Percentiles rank a stretch among this genome's conserved stretches.
Evolutionary conservation across 2,113 vertebrate species (phyloP).

Genomic region (Smithornis capensis): DNA sequence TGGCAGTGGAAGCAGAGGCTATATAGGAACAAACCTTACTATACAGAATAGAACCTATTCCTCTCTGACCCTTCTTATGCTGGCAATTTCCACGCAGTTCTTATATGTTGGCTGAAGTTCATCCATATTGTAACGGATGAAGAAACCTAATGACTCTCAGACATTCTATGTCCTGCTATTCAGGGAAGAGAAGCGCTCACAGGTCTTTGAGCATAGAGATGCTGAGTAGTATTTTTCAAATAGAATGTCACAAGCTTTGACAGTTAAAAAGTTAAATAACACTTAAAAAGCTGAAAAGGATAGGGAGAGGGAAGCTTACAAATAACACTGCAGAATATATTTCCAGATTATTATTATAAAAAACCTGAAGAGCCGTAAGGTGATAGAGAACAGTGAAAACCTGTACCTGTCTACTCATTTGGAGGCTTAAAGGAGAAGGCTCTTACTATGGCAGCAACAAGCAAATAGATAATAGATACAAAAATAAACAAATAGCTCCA

Average conservation of each 20-base stretch:
- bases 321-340: not conserved
- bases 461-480: not conserved
- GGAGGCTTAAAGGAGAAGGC: not conserved
- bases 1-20: not conserved
- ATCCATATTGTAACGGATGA: not conserved
- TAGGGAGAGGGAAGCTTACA: not conserved
- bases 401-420: not conserved
- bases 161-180: rapidly evolving
- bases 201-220: not conserved
- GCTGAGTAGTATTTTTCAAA: not conserved
- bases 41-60: not conserved
- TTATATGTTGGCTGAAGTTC: not conserved
- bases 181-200: not conserved
- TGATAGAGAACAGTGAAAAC: not conserved
- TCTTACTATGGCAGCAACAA: not conserved
- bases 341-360: not conserved
- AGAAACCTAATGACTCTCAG: not conserved
- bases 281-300: not conserved
- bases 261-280: not conserved
- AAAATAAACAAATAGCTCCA: not conserved
- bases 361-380: not conserved
- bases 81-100: not conserved
- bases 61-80: not conserved
- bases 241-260: not conserved
- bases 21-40: not conserved